A percentile compares a stretch with the other conserved stretches of the same genome.
Conservation (phyloP, 2,797 vertebrate genomes). For the Nyctalus aviator region DNA sequence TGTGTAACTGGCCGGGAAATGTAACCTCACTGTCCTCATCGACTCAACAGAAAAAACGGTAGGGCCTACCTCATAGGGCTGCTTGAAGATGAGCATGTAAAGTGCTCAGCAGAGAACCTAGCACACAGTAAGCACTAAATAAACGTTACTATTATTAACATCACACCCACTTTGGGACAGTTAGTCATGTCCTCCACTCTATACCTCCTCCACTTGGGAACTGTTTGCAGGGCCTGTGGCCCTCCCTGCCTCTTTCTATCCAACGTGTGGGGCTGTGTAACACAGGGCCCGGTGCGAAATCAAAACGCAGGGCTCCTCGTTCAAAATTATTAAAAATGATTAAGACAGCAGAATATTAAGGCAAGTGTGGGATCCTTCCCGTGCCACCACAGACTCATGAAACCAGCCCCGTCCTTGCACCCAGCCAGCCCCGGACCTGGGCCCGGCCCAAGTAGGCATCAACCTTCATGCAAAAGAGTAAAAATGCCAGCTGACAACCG, state of each 20-base stretch:
- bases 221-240: background rate
- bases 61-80: background rate
- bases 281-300: slow-evolving; percentile 26
- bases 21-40: background rate
- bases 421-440: background rate
- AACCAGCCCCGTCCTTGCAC: background rate
- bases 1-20: background rate
- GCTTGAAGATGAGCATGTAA: slow-evolving; percentile 2
- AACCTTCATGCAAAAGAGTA: background rate
- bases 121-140: slow-evolving; percentile 46
- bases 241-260: background rate
- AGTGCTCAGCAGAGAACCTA: background rate
- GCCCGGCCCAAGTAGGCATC: background rate
- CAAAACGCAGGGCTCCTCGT: background rate
- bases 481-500: slow-evolving; percentile 12
- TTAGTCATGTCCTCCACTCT: slow-evolving; percentile 37
- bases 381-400: background rate
- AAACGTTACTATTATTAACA: slow-evolving; percentile 51
- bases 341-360: slow-evolving; percentile 20
- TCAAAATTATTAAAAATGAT: slow-evolving; percentile 2
- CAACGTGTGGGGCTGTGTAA: background rate
- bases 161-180: slow-evolving; percentile 5
- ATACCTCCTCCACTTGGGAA: background rate
- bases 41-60: background rate
- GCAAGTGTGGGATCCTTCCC: background rate